Conservation (phyloP, 2,888 invertebrate species). For the Pachycephus smyrnensis region DNA sequence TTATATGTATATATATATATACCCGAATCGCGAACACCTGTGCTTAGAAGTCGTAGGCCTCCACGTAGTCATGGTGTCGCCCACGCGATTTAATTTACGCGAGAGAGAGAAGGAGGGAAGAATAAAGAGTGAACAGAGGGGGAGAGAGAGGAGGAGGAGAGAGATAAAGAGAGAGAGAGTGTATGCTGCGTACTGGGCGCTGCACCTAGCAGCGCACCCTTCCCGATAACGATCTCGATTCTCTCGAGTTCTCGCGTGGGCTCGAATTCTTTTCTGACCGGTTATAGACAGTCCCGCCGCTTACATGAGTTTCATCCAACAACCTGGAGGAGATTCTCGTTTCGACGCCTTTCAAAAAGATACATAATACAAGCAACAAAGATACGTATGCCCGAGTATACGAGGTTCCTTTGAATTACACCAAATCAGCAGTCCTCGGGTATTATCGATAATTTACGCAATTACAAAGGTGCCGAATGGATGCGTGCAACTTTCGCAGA, state of each 20-base stretch:
- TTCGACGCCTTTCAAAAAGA: not conserved
- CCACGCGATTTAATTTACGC: not conserved
- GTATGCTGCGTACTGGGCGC: conserved; percentile 26
- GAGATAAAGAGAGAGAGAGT: conserved; percentile 26
- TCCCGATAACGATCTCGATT: conserved; percentile 38
- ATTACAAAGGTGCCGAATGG: not conserved
- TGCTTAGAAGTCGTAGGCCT: not conserved
- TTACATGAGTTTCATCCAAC: not conserved
- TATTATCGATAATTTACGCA: not conserved
- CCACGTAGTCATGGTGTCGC: not conserved
- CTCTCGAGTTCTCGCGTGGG: conserved; percentile 38
- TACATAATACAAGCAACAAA: not conserved
- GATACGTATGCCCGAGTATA: not conserved
- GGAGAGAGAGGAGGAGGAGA: conserved; percentile 11
- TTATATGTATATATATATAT: not conserved
- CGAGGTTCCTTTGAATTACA: not conserved
- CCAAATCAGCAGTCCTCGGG: not conserved
- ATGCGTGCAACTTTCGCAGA: not conserved
- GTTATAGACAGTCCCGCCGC: not conserved
- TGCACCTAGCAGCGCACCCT: conserved; percentile 25
- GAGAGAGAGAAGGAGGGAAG: not conserved
- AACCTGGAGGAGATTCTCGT: not conserved
- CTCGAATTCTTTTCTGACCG: conserved; percentile 27
- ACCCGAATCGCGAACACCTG: not conserved
- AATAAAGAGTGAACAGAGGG: conserved; percentile 6